Evolutionary conservation across 2,888 invertebrate genomes (phyloP).

Genomic region (Zaprionus obscuricornis): DNA sequence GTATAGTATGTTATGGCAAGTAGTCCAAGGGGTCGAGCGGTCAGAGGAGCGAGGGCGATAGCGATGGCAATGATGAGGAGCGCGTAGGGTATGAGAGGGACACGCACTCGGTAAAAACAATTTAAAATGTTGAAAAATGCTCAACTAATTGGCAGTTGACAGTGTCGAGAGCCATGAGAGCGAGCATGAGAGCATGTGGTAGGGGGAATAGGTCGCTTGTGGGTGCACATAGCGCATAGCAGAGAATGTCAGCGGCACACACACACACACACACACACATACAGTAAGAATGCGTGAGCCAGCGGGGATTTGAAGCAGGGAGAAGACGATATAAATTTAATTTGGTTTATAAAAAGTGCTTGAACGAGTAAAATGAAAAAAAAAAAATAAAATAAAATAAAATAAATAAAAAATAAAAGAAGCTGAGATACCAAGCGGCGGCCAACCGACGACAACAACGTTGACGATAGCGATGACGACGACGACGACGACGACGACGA

Average conservation of each 20-base stretch:
- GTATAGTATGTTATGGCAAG: too few species aligned
- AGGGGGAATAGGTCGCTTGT: not conserved
- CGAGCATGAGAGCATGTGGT: constrained; percentile 33
- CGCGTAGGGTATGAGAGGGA: constrained; percentile 30
- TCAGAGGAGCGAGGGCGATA: too few species aligned
- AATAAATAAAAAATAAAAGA: too few species aligned
- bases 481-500: too few species aligned
- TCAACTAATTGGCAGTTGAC: constrained; percentile 75
- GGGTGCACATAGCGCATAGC: not conserved
- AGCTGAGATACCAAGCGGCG: constrained; percentile 46
- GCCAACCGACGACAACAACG: constrained; percentile 38
- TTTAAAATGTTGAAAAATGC: constrained; percentile 74
- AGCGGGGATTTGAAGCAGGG: not conserved
- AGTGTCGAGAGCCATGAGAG: constrained; percentile 61
- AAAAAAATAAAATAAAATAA: too few species aligned
- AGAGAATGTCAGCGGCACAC: not conserved
- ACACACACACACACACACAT: too few species aligned
- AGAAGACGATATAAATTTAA: constrained; percentile 65
- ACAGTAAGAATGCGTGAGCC: too few species aligned
- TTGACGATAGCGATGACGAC: too few species aligned
- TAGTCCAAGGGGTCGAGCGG: too few species aligned
- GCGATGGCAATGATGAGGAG: too few species aligned
- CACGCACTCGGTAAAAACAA: constrained; percentile 73
- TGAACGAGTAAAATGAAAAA: constrained; percentile 40
- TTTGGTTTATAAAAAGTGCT: constrained; percentile 74